phyloP scores from a whole-genome alignment of 2,888 invertebrate species.

The Clanis bilineata region DNA sequence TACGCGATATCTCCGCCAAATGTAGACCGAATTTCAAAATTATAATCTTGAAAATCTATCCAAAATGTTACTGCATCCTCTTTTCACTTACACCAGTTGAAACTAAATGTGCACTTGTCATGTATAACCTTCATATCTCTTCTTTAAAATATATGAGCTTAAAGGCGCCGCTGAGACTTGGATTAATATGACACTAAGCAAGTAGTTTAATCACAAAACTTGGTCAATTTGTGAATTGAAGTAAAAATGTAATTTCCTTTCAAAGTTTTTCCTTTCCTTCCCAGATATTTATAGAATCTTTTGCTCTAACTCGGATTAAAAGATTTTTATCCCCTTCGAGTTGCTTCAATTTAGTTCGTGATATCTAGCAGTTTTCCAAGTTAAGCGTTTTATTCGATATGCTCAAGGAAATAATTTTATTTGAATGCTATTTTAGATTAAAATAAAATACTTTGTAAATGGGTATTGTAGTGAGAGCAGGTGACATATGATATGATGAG shows the following conservation, averaged over 20 bases:
- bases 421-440: neutral
- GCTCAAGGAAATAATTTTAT: neutral
- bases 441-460: too few relatives aligned
- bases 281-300: neutral
- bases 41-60: too few relatives aligned
- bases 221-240: neutral
- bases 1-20: too few relatives aligned
- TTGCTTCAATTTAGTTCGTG: neutral
- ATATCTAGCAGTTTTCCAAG: neutral
- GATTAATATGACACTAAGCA: neutral
- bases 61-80: too few relatives aligned
- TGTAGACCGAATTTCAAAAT: too few relatives aligned
- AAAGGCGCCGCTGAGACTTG: neutral
- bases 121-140: neutral
- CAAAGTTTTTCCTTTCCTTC: neutral
- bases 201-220: neutral
- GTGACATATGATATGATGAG: too few relatives aligned
- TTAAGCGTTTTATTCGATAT: neutral
- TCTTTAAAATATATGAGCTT: neutral
- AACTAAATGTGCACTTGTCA: too few relatives aligned
- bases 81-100: too few relatives aligned
- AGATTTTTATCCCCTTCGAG: neutral
- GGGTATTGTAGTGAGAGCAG: neutral
- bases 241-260: neutral
- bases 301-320: neutral